These are phyloP conservation scores for Entomobrya proxima DNA, from an alignment of 2,888 invertebrate species.

Conservation along the genomic window DNA sequence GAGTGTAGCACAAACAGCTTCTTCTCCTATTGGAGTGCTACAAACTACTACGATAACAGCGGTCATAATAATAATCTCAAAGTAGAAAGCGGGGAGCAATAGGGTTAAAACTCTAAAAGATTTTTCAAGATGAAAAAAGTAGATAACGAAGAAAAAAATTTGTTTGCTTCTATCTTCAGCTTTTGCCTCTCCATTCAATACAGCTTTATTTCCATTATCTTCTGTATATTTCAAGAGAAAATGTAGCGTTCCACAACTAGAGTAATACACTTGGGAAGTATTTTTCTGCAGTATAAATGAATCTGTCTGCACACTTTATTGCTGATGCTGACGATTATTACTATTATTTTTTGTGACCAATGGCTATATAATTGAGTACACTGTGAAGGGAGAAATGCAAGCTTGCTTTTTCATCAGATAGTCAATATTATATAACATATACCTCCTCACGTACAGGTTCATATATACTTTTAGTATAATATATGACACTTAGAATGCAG, in stretches of 20 bases:
- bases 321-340: conserved; percentile 5
- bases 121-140: background rate
- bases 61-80: conserved; percentile 46
- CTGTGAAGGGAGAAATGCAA: background rate
- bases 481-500: no score
- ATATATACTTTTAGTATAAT: no score
- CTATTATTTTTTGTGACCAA: background rate
- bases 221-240: background rate
- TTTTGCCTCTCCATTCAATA: background rate
- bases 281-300: background rate
- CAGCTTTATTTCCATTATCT: background rate
- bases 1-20: background rate
- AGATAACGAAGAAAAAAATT: background rate
- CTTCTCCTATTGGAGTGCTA: no score
- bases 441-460: background rate
- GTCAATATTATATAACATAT: background rate
- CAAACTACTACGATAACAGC: background rate
- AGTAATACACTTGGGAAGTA: background rate
- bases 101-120: conserved; percentile 13
- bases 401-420: background rate
- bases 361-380: background rate
- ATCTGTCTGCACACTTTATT: background rate
- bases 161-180: background rate
- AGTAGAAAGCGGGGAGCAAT: conserved; percentile 52
- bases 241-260: background rate